Percentiles rank a stretch among this genome's conserved stretches.
Conservation (phyloP, 2,888 invertebrate species). For the Strigamia transsilvanica region DNA sequence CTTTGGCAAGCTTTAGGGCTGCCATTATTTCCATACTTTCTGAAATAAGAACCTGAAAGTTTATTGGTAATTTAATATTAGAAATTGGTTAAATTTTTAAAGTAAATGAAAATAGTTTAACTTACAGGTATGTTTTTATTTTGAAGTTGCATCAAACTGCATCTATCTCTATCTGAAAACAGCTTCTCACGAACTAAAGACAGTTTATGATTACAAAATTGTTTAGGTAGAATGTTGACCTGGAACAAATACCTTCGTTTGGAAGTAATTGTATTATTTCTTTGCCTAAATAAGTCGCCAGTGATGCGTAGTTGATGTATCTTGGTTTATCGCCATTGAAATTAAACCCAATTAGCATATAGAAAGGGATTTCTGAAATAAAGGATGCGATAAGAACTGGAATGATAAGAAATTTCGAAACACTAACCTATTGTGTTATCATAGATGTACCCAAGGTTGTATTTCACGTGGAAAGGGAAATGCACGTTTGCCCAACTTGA, state of each 20-base stretch:
- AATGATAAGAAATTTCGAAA: not conserved
- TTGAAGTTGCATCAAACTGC: not conserved
- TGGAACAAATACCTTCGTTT: not conserved
- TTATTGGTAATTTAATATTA: not conserved
- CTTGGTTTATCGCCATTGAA: not conserved
- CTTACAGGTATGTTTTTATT: not conserved
- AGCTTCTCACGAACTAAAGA: not conserved
- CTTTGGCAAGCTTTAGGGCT: not conserved
- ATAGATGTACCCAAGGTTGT: not conserved
- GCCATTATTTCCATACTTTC: not conserved
- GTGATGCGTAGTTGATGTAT: not conserved
- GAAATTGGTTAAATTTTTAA: not conserved
- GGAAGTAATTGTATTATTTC: constrained; percentile 15
- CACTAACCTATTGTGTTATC: not conserved
- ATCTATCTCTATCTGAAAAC: constrained; percentile 1
- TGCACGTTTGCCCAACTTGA: not conserved
- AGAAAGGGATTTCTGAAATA: not conserved
- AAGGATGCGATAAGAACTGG: not conserved
- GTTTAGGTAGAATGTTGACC: too few species aligned
- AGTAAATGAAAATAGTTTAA: too few species aligned
- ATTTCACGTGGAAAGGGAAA: constrained; percentile 7
- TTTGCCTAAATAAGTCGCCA: not conserved
- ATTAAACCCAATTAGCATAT: constrained; percentile 3
- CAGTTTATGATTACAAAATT: not conserved
- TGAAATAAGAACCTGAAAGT: not conserved